phyloP scores from a whole-genome alignment of 2,113 vertebrate genomes.

The Phyllopteryx taeniolatus region DNA sequence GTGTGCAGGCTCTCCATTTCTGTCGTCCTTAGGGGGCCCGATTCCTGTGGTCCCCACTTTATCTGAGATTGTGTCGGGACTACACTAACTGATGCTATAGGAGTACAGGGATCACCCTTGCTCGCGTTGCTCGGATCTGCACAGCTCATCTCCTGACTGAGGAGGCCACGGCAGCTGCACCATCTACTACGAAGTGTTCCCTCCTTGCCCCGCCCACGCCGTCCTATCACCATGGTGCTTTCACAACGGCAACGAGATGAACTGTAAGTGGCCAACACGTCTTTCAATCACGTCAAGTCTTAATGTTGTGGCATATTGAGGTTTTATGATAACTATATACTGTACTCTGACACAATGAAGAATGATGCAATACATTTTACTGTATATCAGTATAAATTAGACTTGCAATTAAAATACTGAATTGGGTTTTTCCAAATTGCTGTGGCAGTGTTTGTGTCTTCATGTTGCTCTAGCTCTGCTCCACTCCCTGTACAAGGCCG shows the following conservation, averaged over 20 bases:
- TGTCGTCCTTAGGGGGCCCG: conserved; percentile 67
- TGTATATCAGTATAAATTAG: too few relatives aligned
- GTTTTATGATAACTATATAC: too few relatives aligned
- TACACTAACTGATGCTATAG: conserved; percentile 32
- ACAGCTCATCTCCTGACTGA: conserved; percentile 73
- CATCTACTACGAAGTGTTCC: conserved; percentile 40
- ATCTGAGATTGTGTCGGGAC: conserved; percentile 58
- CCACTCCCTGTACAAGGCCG: too few relatives aligned
- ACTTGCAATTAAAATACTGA: too few relatives aligned
- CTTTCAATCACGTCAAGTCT: background rate
- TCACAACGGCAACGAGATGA: conserved; percentile 99
- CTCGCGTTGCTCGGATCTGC: conserved; percentile 50
- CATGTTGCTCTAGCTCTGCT: too few relatives aligned
- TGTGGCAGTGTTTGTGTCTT: too few relatives aligned
- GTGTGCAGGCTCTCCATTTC: conserved; percentile 73
- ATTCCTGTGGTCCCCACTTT: conserved; percentile 66
- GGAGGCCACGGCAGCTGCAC: conserved; percentile 77
- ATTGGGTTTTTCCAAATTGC: too few relatives aligned
- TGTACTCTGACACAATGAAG: too few relatives aligned
- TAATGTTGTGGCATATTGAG: background rate
- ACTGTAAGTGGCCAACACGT: conserved; percentile 80
- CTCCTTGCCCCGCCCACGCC: conserved; percentile 67
- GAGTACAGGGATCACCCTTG: conserved; percentile 34
- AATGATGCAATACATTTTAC: too few relatives aligned
- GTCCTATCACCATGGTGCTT: conserved; percentile 89